Percentiles rank a stretch among this genome's conserved stretches.
Evolutionary conservation across 2,113 vertebrate species (phyloP).

Genomic region (Hippocampus zosterae): DNA sequence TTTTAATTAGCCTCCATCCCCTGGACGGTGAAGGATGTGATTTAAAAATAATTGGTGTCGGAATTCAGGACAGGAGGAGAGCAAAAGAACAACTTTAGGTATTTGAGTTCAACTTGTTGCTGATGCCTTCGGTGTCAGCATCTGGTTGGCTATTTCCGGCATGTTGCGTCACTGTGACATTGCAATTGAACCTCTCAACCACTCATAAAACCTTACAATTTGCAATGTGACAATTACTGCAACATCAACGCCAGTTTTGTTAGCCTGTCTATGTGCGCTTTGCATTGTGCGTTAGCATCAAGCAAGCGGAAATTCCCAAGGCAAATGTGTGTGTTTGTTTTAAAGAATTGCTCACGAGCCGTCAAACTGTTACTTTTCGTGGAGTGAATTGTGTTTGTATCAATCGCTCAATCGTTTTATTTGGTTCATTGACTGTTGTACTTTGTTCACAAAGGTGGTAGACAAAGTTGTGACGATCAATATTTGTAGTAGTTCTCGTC

Average conservation of each 20-base stretch:
- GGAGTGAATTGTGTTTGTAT: too few relatives aligned
- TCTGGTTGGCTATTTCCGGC: background rate
- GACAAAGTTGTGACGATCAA: too few relatives aligned
- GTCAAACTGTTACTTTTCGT: too few relatives aligned
- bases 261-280: too few relatives aligned
- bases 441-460: too few relatives aligned
- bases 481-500: background rate
- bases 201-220: background rate
- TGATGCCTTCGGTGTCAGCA: background rate
- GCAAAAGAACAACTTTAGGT: background rate
- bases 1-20: conserved; percentile 2
- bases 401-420: too few relatives aligned
- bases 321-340: too few relatives aligned
- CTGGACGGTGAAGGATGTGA: background rate
- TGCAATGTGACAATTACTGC: background rate
- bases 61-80: background rate
- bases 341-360: too few relatives aligned
- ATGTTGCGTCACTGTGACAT: conserved; percentile 3
- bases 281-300: too few relatives aligned
- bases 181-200: conserved; percentile 2
- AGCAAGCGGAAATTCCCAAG: too few relatives aligned
- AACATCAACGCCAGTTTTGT: too few relatives aligned
- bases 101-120: background rate
- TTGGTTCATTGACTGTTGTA: too few relatives aligned
- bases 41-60: conserved; percentile 5